These are phyloP conservation scores for Syngnathus scovelli DNA, from an alignment of 2,113 vertebrate species.

Conservation along the genomic window DNA sequence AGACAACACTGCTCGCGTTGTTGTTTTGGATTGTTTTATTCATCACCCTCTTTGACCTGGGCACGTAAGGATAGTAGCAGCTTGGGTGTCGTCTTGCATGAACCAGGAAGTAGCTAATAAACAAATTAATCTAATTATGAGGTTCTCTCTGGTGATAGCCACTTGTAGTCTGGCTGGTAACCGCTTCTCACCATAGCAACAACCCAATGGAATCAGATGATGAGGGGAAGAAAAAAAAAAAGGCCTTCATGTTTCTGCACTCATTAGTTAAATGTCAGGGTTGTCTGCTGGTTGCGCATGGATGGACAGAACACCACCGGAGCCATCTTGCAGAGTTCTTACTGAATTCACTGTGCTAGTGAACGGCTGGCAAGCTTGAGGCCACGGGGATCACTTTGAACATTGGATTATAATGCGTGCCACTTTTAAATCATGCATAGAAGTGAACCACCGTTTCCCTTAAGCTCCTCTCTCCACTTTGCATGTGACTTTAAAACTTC, in stretches of 20 bases:
- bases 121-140: constrained; percentile 23
- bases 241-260: neutral
- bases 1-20: too few species aligned
- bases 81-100: too few species aligned
- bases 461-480: constrained; percentile 11
- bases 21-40: too few species aligned
- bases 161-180: constrained; percentile 22
- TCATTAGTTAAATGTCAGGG: constrained; percentile 60
- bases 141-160: constrained; percentile 27
- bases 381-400: constrained; percentile 55
- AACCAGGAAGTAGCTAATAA: too few species aligned
- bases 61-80: too few species aligned
- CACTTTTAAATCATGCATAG: constrained; percentile 26
- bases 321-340: constrained; percentile 27
- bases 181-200: constrained; percentile 60
- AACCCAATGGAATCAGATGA: constrained; percentile 31
- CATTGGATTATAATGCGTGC: constrained; percentile 25
- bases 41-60: too few species aligned
- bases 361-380: constrained; percentile 46
- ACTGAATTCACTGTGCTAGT: constrained; percentile 46
- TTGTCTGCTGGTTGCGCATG: constrained; percentile 27
- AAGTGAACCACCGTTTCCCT: constrained; percentile 15
- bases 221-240: neutral
- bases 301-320: constrained; percentile 19
- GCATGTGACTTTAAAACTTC: constrained; percentile 25